Base-by-base conservation (phyloP, 2,113 vertebrate species). In the Neolamprologus caudopunctatus region DNA sequence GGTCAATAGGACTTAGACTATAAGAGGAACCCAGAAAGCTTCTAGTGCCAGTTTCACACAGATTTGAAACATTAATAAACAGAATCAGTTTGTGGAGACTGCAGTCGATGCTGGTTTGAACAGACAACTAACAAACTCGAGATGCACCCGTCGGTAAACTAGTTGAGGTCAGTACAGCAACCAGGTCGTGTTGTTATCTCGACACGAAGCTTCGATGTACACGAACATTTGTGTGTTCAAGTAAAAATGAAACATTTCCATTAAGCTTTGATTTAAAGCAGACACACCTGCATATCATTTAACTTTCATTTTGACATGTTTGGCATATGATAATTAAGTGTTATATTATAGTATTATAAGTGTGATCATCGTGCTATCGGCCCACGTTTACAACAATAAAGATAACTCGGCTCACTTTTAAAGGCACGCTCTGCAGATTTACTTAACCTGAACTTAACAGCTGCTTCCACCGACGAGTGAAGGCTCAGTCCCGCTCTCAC, bases 41-140 rank as follows among this genome's bases (percentile, higher is more conserved):
- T 42, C 12, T 0, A 0, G 24, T 47, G 4, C 14, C 40, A 16
- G 14, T 26, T 0, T 73, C 21, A 73, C 21, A 13, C 19, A 21
- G 0, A 14, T 45, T 73, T 42, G 13, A 47, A 1, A 19, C 16
- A 19, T 28, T 75, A 17, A 75, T 16, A 45, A 17, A 21, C 40
- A 45, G 9, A 75, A 50, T 19, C 24, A 0, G 14, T 19, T 75
- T 75, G 71, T 75, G 14, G 21, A 75, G 4, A 0, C 12, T 75
- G 13, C 21, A 10, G 68, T 28, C 5, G 40, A 28, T 28, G 24
- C 6, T 28, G 14, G 4, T 0, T 47, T 47, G 4, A 21, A 75
- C 5, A 28, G 14, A 11, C 9, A 19, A 73, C 40, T 73, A 45
- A 10, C 16, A 28, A 3, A 47, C 40, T 0, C 0, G 2, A 5